A percentile compares a stretch with the other conserved stretches of the same genome.
Conservation (phyloP, 2,888 invertebrate species). For the Galerucella nymphaeae region DNA sequence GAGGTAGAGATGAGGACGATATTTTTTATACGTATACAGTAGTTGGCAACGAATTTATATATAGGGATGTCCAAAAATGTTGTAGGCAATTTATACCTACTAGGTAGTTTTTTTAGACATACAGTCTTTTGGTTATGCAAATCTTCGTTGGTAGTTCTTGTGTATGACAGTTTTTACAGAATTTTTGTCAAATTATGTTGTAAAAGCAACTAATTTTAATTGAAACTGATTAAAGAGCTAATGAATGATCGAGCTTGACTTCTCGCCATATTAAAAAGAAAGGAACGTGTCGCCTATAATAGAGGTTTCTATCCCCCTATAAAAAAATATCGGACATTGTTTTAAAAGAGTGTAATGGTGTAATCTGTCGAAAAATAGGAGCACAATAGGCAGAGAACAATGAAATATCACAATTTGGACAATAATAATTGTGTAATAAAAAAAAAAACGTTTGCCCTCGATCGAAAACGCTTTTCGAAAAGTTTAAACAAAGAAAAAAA, state of each 20-base stretch:
- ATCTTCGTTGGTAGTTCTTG: no score
- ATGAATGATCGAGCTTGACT: constrained; percentile 15
- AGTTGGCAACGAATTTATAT: constrained; percentile 5
- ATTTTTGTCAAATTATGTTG: no score
- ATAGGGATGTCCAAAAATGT: neutral
- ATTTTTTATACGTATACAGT: constrained; percentile 11
- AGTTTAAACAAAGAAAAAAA: constrained; percentile 59
- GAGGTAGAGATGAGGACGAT: neutral
- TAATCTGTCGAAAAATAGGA: constrained; percentile 55
- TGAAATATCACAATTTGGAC: constrained; percentile 58
- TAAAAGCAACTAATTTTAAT: no score
- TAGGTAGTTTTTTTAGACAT: no score
- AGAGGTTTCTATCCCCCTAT: no score
- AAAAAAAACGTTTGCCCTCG: constrained; percentile 54
- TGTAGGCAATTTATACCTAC: no score
- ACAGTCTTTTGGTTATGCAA: no score
- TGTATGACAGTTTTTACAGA: no score
- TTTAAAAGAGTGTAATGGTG: constrained; percentile 54
- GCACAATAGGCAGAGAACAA: constrained; percentile 58
- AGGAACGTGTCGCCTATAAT: constrained; percentile 35
- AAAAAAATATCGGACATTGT: constrained; percentile 49
- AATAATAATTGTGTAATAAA: constrained; percentile 47
- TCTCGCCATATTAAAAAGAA: constrained; percentile 24
- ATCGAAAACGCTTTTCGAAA: constrained; percentile 58
- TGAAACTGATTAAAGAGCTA: neutral